Conservation (phyloP, 2,113 vertebrate species). For the western clawed frog (Xenopus tropicalis) region DNA sequence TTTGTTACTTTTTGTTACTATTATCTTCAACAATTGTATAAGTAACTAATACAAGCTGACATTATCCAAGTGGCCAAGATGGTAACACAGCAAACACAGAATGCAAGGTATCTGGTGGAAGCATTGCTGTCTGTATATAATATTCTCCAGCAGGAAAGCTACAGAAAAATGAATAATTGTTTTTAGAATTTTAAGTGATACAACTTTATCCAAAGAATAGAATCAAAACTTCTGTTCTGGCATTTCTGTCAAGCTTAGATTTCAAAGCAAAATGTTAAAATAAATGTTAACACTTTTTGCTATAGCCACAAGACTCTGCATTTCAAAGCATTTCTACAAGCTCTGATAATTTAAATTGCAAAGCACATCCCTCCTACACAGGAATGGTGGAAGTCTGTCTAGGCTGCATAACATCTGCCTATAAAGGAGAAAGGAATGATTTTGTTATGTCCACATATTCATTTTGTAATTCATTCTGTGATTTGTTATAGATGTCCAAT, state of each 20-base stretch:
- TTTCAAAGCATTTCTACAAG: too few relatives aligned
- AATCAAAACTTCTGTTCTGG: conserved; percentile 13
- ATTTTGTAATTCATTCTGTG: too few relatives aligned
- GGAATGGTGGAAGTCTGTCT: too few relatives aligned
- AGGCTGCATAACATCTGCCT: too few relatives aligned
- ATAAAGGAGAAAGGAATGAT: too few relatives aligned
- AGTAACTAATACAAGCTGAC: conserved; percentile 13
- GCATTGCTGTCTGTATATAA: conserved; percentile 16
- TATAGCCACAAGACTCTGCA: not conserved
- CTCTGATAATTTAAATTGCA: too few relatives aligned
- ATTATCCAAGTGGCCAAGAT: not conserved
- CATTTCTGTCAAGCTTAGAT: conserved; percentile 7
- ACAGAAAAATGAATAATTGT: conserved; percentile 19
- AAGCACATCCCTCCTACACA: too few relatives aligned
- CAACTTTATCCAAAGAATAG: conserved; percentile 11
- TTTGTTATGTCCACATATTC: too few relatives aligned
- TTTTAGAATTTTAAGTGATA: conserved; percentile 23
- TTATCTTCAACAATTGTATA: not conserved
- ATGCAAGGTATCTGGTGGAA: not conserved
- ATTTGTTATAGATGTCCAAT: too few relatives aligned
- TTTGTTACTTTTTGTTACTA: not conserved
- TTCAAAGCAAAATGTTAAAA: not conserved
- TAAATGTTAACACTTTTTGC: not conserved
- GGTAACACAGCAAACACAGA: not conserved
- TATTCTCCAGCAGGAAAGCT: conserved; percentile 35